A percentile compares a stretch with the other conserved stretches of the same genome.
These are phyloP conservation scores for Luperina nickerlii DNA, from an alignment of 2,888 invertebrate species.

Conservation along the genomic window DNA sequence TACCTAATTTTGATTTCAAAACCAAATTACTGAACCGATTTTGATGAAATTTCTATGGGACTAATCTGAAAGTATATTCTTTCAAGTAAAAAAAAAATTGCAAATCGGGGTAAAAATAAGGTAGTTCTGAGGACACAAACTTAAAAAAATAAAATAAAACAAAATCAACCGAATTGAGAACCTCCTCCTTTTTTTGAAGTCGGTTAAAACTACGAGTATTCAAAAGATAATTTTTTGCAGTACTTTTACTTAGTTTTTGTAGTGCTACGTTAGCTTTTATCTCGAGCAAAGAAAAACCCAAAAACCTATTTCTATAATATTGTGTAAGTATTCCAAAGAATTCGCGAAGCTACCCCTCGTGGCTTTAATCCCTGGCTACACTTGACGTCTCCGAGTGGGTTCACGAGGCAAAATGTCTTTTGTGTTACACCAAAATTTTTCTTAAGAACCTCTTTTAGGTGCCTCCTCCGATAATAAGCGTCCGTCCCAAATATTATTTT, in stretches of 20 bases:
- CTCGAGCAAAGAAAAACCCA: neutral
- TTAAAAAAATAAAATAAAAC: too few species aligned
- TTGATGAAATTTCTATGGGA: too few species aligned
- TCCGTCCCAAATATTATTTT: conserved; percentile 52
- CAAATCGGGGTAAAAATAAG: too few species aligned
- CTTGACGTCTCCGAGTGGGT: conserved; percentile 67
- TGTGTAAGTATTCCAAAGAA: conserved; percentile 43
- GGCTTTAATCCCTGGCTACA: conserved; percentile 63
- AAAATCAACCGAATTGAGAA: too few species aligned
- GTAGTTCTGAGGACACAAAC: too few species aligned
- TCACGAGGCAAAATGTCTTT: conserved; percentile 69
- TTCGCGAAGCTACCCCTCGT: conserved; percentile 50
- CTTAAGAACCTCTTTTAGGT: conserved; percentile 58
- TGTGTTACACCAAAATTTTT: conserved; percentile 67
- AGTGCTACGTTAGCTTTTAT: neutral
- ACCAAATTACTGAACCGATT: too few species aligned
- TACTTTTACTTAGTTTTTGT: neutral
- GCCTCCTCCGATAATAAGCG: conserved; percentile 61
- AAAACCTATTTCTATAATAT: conserved; percentile 45
- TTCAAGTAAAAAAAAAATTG: too few species aligned
- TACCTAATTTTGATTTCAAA: too few species aligned
- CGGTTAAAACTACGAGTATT: neutral
- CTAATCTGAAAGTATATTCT: too few species aligned
- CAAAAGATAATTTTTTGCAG: neutral
- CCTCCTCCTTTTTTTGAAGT: too few species aligned